These are phyloP conservation scores for Trissolcus brochymenae DNA, from an alignment of 2,888 invertebrate species.

Conservation along the genomic window DNA sequence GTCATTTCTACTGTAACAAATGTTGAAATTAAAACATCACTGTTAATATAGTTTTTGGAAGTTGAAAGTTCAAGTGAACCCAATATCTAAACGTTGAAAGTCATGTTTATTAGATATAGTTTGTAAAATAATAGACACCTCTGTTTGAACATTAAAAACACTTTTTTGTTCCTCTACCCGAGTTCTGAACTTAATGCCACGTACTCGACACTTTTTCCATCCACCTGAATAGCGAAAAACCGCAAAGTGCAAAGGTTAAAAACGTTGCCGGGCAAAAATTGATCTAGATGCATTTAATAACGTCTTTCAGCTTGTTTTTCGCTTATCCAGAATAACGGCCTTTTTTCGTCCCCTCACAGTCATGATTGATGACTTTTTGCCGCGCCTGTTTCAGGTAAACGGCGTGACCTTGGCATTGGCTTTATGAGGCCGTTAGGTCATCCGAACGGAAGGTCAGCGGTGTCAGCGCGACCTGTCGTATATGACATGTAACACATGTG, in stretches of 20 bases:
- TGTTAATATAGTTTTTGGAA: not conserved
- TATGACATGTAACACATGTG: conserved; percentile 56
- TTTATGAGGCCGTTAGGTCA: conserved; percentile 47
- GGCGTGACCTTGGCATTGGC: conserved; percentile 58
- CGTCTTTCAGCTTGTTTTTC: conserved; percentile 31
- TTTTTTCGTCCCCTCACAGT: conserved; percentile 15
- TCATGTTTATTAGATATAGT: conserved; percentile 30
- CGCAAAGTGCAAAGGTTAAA: conserved; percentile 25
- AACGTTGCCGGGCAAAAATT: conserved; percentile 35
- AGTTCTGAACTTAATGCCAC: conserved; percentile 12
- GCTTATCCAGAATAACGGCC: conserved; percentile 1
- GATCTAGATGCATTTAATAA: conserved; percentile 49
- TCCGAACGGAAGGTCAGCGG: conserved; percentile 47
- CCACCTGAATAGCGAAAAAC: conserved; percentile 24
- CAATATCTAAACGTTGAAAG: conserved; percentile 10
- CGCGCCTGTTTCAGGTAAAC: conserved; percentile 43
- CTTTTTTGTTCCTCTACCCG: conserved; percentile 31
- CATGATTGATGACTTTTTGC: conserved; percentile 48
- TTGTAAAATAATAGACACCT: conserved; percentile 28
- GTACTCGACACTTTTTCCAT: conserved; percentile 33
- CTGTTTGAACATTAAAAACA: conserved; percentile 36
- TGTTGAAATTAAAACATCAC: too few relatives aligned
- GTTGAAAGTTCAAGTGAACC: not conserved
- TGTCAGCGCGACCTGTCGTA: conserved; percentile 49
- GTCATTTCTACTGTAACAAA: too few relatives aligned